Base-by-base conservation (phyloP, 2,113 vertebrate species). In the Trematomus loennbergii region DNA sequence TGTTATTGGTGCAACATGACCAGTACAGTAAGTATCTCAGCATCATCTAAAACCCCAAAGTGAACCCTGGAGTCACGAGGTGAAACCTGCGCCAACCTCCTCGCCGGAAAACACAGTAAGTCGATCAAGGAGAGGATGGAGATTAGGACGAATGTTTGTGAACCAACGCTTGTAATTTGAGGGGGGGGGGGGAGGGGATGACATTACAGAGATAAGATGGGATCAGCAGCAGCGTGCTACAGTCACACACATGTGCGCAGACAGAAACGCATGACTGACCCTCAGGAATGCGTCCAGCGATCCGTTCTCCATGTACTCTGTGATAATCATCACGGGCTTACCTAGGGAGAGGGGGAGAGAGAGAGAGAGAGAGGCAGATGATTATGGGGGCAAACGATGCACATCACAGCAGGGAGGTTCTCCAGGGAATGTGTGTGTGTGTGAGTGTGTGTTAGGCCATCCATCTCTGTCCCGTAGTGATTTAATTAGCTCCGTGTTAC, bases 291-390 rank as follows among this genome's bases (percentile, higher is more conserved):
- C 96, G 92, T 99, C 98, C 96, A 99, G 95, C 48, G 98, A 99
- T 61, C 98, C 97, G 20, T 99, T 99, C 88, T 99, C 98, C 98
- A 99, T 99, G 95, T 99, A 99, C 90, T 99, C 98, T 2, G 98
- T 99, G 93, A 99, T 99, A 94, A 99, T 99, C 98, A 99, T 99
- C 89, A 99, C 97, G 5, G 98, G 98, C 91, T 99, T 99, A 96
- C 98, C 98, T 99, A 94, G 90, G 60, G 55, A 91, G 88, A 50
- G 40, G 53, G 75, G 81, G 94, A 95, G n/a, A n/a, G n/a, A n/a
- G n/a, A n/a, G n/a, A n/a, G 93, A 94, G 70, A 16, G 72, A 84
- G 48, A 82, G 72, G 78, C 78, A 88, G 87, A 87, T 92, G 88
- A 93, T 94, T 91, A 92, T 88, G 59, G 90, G 72, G 74, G 85